phyloP scores from a whole-genome alignment of 2,797 vertebrate species.

The Lagocephalus sceleratus region DNA sequence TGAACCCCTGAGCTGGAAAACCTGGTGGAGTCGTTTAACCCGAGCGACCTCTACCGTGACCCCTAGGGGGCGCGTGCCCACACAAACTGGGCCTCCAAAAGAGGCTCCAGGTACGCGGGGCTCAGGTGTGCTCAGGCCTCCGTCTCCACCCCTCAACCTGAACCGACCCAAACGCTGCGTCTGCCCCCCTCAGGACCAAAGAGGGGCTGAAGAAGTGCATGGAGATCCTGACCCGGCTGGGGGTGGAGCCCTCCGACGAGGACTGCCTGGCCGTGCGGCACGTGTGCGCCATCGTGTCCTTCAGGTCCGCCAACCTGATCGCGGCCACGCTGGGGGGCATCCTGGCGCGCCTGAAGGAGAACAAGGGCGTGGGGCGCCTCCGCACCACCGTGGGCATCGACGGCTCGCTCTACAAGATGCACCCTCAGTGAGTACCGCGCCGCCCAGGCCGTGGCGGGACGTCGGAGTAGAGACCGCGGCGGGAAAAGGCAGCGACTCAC shows the following conservation, averaged over 20 bases:
- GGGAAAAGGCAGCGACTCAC: background rate
- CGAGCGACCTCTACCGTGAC: too few relatives aligned
- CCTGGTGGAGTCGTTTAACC: too few relatives aligned
- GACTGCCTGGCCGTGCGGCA: constrained; percentile 95
- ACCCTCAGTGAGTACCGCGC: constrained; percentile 88
- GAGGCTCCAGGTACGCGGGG: too few relatives aligned
- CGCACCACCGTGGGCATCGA: constrained; percentile 95
- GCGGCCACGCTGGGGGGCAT: constrained; percentile 87
- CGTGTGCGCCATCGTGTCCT: constrained; percentile 92
- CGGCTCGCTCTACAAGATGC: constrained; percentile 97
- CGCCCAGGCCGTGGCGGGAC: too few relatives aligned
- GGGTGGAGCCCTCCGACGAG: constrained; percentile 90
- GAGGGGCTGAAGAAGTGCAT: constrained; percentile 93
- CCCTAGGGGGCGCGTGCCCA: too few relatives aligned
- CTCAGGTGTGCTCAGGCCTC: too few relatives aligned
- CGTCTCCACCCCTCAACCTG: too few relatives aligned
- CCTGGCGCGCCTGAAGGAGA: constrained; percentile 87
- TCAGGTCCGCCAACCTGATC: constrained; percentile 94
- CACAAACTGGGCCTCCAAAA: too few relatives aligned
- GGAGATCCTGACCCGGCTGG: constrained; percentile 89
- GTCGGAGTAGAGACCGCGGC: too few relatives aligned
- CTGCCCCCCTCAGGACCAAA: constrained; percentile 81
- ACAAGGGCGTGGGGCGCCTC: constrained; percentile 85
- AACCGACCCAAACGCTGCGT: background rate
- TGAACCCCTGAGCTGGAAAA: too few relatives aligned